Evolutionary conservation across 2,888 invertebrate genomes (phyloP).

Genomic region (Lepidocyrtoides sp.): DNA sequence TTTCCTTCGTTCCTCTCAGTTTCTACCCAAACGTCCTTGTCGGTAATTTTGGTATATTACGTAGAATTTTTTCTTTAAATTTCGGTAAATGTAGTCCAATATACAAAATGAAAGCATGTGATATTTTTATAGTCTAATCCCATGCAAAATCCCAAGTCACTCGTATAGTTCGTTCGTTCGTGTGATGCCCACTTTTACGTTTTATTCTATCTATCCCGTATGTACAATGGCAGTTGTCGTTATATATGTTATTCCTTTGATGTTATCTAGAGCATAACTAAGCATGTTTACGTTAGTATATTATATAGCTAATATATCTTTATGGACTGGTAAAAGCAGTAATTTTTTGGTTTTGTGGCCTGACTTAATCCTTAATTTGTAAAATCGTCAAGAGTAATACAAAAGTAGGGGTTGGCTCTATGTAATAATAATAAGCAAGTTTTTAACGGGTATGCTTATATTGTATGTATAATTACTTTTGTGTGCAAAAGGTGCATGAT

Average conservation of each 20-base stretch:
- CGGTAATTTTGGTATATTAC: slow-evolving; percentile 8
- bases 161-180: too few species aligned
- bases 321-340: too few species aligned
- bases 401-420: neutral
- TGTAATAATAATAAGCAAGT: neutral
- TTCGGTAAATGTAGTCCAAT: neutral
- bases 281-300: too few species aligned
- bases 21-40: neutral
- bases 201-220: neutral
- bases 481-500: too few species aligned
- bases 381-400: neutral
- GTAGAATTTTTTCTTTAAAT: neutral
- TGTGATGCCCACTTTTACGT: neutral
- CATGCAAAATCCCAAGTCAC: neutral
- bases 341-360: too few species aligned
- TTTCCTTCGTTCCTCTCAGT: neutral
- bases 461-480: neutral
- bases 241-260: neutral
- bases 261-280: neutral
- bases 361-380: slow-evolving; percentile 1
- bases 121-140: neutral
- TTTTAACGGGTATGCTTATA: too few species aligned
- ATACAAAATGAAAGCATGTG: slow-evolving; percentile 7
- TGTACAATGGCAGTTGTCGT: neutral
- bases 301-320: neutral